Evolutionary conservation across 2,888 invertebrate genomes (phyloP).

Genomic region (Plusia festucae): DNA sequence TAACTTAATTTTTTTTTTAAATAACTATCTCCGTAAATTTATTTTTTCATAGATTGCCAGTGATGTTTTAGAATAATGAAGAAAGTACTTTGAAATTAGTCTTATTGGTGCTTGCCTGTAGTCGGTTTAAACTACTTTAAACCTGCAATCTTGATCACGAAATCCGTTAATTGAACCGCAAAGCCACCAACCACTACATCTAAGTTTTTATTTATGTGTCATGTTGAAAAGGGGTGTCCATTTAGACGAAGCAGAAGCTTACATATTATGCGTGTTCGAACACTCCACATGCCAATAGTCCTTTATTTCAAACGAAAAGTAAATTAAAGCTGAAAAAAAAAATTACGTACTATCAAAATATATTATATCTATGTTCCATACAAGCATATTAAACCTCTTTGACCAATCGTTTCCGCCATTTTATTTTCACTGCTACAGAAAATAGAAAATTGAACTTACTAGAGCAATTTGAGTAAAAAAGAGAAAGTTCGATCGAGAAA

Average conservation of each 20-base stretch:
- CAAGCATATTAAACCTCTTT: not conserved
- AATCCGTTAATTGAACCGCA: too few species aligned
- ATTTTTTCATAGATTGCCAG: too few species aligned
- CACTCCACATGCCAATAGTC: not conserved
- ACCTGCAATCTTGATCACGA: too few species aligned
- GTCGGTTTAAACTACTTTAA: too few species aligned
- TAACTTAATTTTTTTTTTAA: too few species aligned
- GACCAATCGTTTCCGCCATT: not conserved
- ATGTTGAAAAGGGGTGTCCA: not conserved
- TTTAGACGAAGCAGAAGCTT: not conserved
- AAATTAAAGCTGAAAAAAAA: not conserved
- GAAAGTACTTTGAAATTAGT: too few species aligned
- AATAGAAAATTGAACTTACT: not conserved
- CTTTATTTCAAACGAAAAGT: not conserved
- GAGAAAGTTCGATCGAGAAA: constrained; percentile 9
- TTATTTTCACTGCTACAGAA: not conserved
- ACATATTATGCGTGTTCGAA: not conserved
- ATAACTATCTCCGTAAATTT: too few species aligned
- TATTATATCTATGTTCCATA: not conserved
- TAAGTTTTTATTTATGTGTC: not conserved
- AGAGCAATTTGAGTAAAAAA: constrained; percentile 18
- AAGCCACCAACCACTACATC: too few species aligned
- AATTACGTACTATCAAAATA: not conserved
- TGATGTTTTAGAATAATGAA: too few species aligned
- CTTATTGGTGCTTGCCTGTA: too few species aligned